Conservation (phyloP, 2,888 invertebrate genomes). For the Scaptomyza parva region DNA sequence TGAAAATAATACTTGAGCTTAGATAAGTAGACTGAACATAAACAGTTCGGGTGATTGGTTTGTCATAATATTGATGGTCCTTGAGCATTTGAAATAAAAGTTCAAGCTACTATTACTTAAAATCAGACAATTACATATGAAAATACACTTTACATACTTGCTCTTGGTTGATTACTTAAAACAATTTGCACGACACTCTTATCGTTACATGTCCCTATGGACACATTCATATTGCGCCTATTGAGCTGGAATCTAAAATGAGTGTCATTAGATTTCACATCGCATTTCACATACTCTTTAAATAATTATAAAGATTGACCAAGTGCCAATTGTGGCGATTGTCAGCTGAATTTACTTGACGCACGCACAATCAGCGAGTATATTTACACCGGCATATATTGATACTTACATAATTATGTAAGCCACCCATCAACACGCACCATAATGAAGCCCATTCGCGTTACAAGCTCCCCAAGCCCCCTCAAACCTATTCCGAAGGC, state of each 20-base stretch:
- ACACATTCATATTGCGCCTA: neutral
- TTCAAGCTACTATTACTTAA: neutral
- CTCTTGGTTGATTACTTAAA: neutral
- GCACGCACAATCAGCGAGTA: slow-evolving; percentile 3
- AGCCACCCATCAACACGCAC: slow-evolving; percentile 24
- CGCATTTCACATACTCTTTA: neutral
- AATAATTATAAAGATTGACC: slow-evolving; percentile 11
- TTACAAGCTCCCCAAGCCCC: slow-evolving; percentile 4
- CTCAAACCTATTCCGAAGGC: neutral
- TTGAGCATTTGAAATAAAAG: neutral
- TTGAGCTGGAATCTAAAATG: neutral
- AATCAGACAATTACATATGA: too few species aligned
- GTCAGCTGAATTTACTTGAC: neutral
- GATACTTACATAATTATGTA: slow-evolving; percentile 3
- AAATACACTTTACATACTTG: too few species aligned
- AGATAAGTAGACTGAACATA: too few species aligned
- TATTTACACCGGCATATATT: slow-evolving; percentile 6
- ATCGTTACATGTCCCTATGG: neutral
- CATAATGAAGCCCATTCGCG: slow-evolving; percentile 45
- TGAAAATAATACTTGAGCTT: neutral
- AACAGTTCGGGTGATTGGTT: too few species aligned
- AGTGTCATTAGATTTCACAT: neutral
- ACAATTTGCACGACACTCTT: neutral
- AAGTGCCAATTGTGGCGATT: slow-evolving; percentile 4
- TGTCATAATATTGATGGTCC: too few species aligned